Evolutionary conservation across 2,113 vertebrate genomes (phyloP).

Genomic region (Microtus ochrogaster): DNA sequence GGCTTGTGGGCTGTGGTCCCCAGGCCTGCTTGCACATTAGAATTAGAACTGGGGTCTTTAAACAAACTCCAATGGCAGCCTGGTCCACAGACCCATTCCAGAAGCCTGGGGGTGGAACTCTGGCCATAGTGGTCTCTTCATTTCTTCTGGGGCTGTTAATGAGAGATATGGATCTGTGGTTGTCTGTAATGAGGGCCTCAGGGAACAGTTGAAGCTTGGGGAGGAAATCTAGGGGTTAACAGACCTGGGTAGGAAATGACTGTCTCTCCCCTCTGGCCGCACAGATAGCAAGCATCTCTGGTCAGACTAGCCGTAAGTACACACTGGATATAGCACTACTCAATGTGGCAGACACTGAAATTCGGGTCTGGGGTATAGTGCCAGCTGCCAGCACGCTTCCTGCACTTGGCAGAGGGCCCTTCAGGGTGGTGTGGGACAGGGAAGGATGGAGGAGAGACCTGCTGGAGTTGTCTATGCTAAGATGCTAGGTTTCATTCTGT

Average conservation of each 20-base stretch:
- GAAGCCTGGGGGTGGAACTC: not conserved
- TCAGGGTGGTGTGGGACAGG: too few species aligned
- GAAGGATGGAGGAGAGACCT: not conserved
- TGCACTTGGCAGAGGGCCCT: not conserved
- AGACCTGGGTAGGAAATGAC: not conserved
- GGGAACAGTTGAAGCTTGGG: not conserved
- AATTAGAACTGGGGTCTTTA: not conserved
- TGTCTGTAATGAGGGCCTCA: not conserved
- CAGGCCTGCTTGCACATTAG: not conserved
- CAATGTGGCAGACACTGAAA: not conserved
- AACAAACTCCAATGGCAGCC: not conserved
- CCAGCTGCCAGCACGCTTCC: not conserved
- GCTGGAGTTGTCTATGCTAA: not conserved
- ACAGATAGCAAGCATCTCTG: not conserved
- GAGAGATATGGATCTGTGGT: not conserved
- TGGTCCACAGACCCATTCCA: not conserved
- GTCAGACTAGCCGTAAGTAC: not conserved
- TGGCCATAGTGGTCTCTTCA: not conserved
- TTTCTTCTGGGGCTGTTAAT: not conserved
- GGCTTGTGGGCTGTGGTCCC: not conserved
- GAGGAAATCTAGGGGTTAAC: not conserved
- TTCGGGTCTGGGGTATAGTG: not conserved
- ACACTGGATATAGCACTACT: not conserved
- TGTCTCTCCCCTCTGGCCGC: fast-evolving
- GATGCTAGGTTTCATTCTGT: not conserved